These are phyloP conservation scores for Sebastes vulpes DNA, from an alignment of 2,797 vertebrate species.

Conservation along the genomic window DNA sequence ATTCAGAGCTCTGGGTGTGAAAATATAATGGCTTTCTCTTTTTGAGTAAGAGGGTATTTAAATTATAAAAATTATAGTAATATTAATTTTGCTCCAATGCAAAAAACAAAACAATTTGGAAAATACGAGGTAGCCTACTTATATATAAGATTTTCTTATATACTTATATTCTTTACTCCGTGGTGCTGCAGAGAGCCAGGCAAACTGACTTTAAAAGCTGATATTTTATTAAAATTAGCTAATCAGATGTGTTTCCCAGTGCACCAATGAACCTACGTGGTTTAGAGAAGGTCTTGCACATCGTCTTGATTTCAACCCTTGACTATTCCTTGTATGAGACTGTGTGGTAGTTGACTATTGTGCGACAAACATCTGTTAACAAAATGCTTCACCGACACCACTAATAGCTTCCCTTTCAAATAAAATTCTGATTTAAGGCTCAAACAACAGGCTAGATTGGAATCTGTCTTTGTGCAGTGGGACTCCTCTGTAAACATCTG, in stretches of 20 bases:
- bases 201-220: neutral
- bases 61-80: too few species aligned
- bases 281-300: neutral
- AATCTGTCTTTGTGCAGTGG: conserved; percentile 1
- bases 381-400: neutral
- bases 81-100: too few species aligned
- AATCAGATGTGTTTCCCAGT: neutral
- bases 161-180: too few species aligned
- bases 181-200: neutral
- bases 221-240: conserved; percentile 1
- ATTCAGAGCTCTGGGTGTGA: neutral
- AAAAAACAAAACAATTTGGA: too few species aligned
- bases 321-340: neutral
- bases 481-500: conserved; percentile 22
- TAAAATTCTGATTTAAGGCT: conserved; percentile 22
- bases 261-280: neutral
- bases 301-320: neutral
- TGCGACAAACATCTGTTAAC: neutral
- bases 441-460: neutral
- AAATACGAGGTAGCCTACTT: neutral
- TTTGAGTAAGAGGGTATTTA: too few species aligned
- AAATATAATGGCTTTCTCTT: too few species aligned
- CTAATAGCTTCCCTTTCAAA: conserved; percentile 7
- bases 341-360: too few species aligned
- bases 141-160: neutral